Evolutionary conservation across 2,797 vertebrate species (phyloP).

Genomic region (Valencia hispanica): DNA sequence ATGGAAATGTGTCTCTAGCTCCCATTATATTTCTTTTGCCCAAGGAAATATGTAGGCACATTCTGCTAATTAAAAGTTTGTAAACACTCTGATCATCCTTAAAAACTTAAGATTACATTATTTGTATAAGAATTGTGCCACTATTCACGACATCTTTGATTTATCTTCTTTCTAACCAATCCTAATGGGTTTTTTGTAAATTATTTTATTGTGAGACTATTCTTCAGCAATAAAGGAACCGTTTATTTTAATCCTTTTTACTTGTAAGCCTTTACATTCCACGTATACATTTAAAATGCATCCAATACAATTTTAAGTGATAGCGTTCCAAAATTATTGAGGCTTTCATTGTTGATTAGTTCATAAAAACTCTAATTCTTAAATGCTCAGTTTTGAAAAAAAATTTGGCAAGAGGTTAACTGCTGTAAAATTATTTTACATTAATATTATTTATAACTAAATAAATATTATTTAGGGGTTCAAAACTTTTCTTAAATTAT

Average conservation of each 20-base stretch:
- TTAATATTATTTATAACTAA: too few species aligned
- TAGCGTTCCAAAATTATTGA: background rate
- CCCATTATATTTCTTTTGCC: background rate
- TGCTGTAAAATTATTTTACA: background rate
- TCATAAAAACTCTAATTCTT: background rate
- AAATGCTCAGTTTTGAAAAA: too few species aligned
- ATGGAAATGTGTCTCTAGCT: background rate
- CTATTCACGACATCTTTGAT: background rate
- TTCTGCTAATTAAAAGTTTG: background rate
- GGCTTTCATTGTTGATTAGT: background rate
- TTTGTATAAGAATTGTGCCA: too few species aligned
- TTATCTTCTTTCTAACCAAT: too few species aligned
- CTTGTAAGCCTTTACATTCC: background rate
- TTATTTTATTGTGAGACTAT: background rate
- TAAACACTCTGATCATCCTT: background rate
- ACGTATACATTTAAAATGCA: background rate
- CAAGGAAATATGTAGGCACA: background rate
- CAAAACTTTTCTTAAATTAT: background rate
- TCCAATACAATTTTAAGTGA: background rate
- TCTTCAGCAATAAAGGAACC: background rate
- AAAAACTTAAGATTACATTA: background rate
- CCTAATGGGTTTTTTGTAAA: too few species aligned
- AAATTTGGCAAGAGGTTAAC: background rate
- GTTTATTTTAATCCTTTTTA: background rate
- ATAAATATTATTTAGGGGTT: too few species aligned